Conservation (phyloP, 2,888 invertebrate genomes). For the Carpatolechia fugitivella region DNA sequence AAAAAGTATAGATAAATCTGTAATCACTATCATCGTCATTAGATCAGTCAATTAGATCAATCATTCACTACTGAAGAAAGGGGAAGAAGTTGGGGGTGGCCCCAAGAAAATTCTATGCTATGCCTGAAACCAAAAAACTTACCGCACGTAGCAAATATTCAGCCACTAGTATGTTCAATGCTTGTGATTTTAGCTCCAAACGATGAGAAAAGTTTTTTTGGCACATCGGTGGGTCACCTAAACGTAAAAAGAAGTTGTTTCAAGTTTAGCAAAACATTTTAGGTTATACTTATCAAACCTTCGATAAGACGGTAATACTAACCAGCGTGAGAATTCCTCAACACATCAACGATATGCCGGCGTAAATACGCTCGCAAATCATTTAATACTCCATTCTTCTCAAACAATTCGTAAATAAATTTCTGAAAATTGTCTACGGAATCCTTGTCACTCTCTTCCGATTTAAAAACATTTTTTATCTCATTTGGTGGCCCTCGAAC, state of each 20-base stretch:
- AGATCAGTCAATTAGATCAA: no score
- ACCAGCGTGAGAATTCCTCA: slow-evolving; percentile 72
- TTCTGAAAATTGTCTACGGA: slow-evolving; percentile 77
- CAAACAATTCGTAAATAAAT: slow-evolving; percentile 77
- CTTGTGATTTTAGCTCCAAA: slow-evolving; percentile 75
- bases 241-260: slow-evolving; percentile 20
- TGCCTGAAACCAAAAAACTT: slow-evolving; percentile 28
- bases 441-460: slow-evolving; percentile 33
- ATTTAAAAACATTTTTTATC: slow-evolving; percentile 19
- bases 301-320: slow-evolving; percentile 20
- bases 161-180: slow-evolving; percentile 80
- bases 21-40: no score
- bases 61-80: no score
- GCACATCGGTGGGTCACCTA: slow-evolving; percentile 55
- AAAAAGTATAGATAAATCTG: no score
- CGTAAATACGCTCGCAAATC: slow-evolving; percentile 80
- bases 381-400: slow-evolving; percentile 79
- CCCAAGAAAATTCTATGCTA: no score
- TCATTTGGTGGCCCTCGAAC: not conserved
- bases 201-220: slow-evolving; percentile 63
- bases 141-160: slow-evolving; percentile 79
- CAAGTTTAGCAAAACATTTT: not conserved
- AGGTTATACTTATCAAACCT: not conserved
- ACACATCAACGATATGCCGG: slow-evolving; percentile 76
- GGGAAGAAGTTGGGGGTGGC: no score